Conservation (phyloP, 2,113 vertebrate species). For the Equus quagga region DNA sequence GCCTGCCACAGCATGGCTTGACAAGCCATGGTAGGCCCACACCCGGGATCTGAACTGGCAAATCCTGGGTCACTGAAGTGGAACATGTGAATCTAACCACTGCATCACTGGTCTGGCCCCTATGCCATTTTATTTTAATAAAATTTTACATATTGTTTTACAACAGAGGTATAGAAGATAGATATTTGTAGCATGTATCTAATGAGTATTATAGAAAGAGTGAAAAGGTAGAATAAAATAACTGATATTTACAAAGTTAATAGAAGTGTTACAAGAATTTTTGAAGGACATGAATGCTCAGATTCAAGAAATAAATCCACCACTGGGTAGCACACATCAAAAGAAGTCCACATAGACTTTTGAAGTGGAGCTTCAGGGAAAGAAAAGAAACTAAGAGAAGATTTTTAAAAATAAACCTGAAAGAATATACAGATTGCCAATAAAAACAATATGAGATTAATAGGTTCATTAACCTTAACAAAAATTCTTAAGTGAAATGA, state of each 20-base stretch:
- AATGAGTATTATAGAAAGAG: background rate
- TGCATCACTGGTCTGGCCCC: no score
- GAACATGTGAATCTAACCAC: no score
- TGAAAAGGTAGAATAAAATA: background rate
- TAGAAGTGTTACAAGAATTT: background rate
- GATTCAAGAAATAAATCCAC: background rate
- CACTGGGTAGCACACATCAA: background rate
- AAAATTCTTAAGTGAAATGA: background rate
- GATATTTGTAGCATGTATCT: background rate
- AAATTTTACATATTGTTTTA: background rate
- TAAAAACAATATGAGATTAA: background rate
- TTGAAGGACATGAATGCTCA: background rate
- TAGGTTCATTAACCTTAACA: background rate
- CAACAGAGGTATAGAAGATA: background rate
- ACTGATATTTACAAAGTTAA: background rate
- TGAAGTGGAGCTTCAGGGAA: background rate
- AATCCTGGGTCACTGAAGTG: no score
- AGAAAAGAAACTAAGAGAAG: background rate
- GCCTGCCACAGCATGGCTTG: no score
- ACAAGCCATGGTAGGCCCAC: no score
- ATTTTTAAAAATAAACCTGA: background rate
- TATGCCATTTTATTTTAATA: background rate
- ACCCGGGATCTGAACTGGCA: no score
- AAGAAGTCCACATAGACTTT: background rate
- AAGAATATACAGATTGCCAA: background rate